Evolutionary conservation across 2,113 vertebrate species (phyloP), one percentile per base, ranked within the genome.

Genomic region (Etheostoma cragini): DNA sequence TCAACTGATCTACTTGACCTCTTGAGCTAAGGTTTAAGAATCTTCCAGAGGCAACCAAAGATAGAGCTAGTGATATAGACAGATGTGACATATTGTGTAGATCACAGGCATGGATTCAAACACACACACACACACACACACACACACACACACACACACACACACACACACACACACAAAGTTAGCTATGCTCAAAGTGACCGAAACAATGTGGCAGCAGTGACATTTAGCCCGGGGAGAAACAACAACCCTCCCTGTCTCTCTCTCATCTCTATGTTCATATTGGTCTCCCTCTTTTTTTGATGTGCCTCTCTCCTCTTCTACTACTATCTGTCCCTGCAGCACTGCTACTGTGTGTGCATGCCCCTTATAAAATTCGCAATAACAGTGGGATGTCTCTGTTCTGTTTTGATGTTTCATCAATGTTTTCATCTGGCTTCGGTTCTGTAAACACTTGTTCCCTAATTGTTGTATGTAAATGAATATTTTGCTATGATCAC

Each of bases 201-300:
- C 63, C 58, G 87, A 78, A 90, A 86, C 73, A 81, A 73, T 65
- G 67, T 89, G 88, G 78, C 88, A 91, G 81, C 77, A 21, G 57
- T 89, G 92, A 88, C 88, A 88, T 94, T 93, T 89, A 84, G 81
- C 72, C 70, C 4, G 5, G n/a, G 58, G 45, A 76, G 69, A 64
- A 74, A 66, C 78, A 65, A 47, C 76, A 47, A 47, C 24, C 72
- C 38, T 80, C 24, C 35, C 19, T 38, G 19, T 70, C 52, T 58
- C 66, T 49, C 30, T 70, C 45, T 74, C 57, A 33, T 90, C 63
- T 73, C 54, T 72, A 24, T 54, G 57, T 80, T 86, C 61, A 45
- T 24, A 69, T 22, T 60, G 42, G 77, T 68, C 14, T 53, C 22
- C 16, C 49, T 84, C 38, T 64, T 71, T 60, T 60, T 72, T 62